Percentiles rank a stretch among this genome's conserved stretches.
Evolutionary conservation across 2,113 vertebrate species (phyloP).

Genomic region (Etheostoma spectabile): DNA sequence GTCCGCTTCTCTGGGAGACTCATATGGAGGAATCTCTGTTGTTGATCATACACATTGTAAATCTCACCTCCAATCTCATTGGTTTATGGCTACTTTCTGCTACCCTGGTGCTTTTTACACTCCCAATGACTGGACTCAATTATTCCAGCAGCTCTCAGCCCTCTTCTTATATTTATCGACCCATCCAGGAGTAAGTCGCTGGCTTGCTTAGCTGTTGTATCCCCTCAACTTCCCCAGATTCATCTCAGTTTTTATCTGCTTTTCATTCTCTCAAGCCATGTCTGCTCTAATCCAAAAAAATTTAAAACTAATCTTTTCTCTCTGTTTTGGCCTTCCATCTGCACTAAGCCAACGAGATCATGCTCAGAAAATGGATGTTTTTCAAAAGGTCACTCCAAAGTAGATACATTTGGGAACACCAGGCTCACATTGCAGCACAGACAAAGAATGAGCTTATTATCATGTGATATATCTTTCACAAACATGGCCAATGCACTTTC

Average conservation of each 20-base stretch:
- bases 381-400: conserved; percentile 55
- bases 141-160: conserved; percentile 60
- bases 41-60: conserved; percentile 72
- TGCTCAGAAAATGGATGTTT: conserved; percentile 39
- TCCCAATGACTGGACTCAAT: conserved; percentile 67
- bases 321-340: conserved; percentile 32
- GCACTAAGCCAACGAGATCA: conserved; percentile 32
- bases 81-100: conserved; percentile 76
- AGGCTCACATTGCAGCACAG: conserved; percentile 38
- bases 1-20: conserved; percentile 42
- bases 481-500: conserved; percentile 53
- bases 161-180: conserved; percentile 74
- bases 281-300: conserved; percentile 53
- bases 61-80: conserved; percentile 66
- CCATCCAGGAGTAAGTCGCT: conserved; percentile 44
- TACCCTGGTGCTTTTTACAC: conserved; percentile 70
- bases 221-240: conserved; percentile 8
- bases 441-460: conserved; percentile 58
- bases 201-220: conserved; percentile 43
- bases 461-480: conserved; percentile 66
- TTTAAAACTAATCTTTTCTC: conserved; percentile 43
- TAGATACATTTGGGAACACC: conserved; percentile 57
- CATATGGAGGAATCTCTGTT: conserved; percentile 62
- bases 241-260: conserved; percentile 42
- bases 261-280: conserved; percentile 31